A percentile compares a stretch with the other conserved stretches of the same genome.
phyloP scores from a whole-genome alignment of 1,140 invertebrate species.

The Cotesia typhae region DNA sequence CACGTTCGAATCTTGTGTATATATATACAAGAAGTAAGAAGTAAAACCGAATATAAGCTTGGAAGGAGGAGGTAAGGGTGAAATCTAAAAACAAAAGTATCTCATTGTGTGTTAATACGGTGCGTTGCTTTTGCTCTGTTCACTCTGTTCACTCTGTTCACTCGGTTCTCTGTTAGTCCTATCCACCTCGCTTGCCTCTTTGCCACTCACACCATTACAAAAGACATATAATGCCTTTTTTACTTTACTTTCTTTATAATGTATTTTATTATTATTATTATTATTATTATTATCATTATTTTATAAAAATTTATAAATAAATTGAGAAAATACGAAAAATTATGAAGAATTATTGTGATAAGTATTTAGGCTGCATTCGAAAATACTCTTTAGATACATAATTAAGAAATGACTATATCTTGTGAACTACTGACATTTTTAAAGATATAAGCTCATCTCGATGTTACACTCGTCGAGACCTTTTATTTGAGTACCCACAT shows the following conservation, averaged over 20 bases:
- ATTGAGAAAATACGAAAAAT: too few species aligned
- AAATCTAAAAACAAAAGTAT: slow-evolving; percentile 64
- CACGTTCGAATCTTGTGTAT: slow-evolving; percentile 28
- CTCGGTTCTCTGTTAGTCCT: neutral
- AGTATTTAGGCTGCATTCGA: too few species aligned
- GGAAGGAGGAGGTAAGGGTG: slow-evolving; percentile 51
- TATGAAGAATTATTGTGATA: too few species aligned
- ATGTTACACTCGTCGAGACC: too few species aligned
- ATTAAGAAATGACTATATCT: too few species aligned
- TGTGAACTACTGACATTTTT: too few species aligned
- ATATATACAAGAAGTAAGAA: neutral
- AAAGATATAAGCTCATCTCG: too few species aligned
- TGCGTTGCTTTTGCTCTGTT: slow-evolving; percentile 33
- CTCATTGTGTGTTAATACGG: slow-evolving; percentile 68
- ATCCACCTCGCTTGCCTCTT: slow-evolving; percentile 39
- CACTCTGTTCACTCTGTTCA: slow-evolving; percentile 4
- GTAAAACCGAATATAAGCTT: slow-evolving; percentile 44
- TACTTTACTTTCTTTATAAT: neutral
- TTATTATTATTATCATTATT: neutral
- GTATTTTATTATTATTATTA: neutral
- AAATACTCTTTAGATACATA: too few species aligned
- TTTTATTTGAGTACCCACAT: too few species aligned
- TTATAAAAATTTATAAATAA: too few species aligned
- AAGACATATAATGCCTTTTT: too few species aligned
- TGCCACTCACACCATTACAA: slow-evolving; percentile 18